phyloP scores from a whole-genome alignment of 2,797 vertebrate genomes.

The Caiman crocodilus region DNA sequence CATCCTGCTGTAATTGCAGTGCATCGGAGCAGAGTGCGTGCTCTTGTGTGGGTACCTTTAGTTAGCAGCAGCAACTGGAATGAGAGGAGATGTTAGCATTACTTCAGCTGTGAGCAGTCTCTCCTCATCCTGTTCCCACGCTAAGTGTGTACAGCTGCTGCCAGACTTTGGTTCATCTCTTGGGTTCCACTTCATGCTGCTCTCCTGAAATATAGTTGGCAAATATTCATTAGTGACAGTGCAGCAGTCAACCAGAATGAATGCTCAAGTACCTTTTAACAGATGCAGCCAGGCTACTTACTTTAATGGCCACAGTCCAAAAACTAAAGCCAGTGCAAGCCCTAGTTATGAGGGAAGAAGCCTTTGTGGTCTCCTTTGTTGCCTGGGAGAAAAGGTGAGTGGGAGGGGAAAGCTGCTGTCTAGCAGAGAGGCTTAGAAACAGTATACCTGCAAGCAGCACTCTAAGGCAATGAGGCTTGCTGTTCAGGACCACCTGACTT shows the following conservation, averaged over 20 bases:
- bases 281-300: background rate
- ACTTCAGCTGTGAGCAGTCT: background rate
- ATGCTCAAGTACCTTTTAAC: background rate
- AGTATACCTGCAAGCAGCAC: background rate
- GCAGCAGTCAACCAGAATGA: background rate
- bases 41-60: no score
- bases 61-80: background rate
- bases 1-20: no score
- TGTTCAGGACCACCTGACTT: conserved; percentile 86
- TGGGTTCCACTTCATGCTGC: background rate
- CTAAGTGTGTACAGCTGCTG: background rate
- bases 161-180: background rate
- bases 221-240: background rate
- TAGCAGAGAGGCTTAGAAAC: background rate
- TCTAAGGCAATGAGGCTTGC: conserved; percentile 60
- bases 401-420: background rate
- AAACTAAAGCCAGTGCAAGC: background rate
- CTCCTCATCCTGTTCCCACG: background rate
- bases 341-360: background rate
- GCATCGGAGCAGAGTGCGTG: no score
- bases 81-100: background rate
- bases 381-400: background rate
- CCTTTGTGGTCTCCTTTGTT: background rate
- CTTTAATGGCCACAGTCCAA: conserved; percentile 29
- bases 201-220: background rate